Evolutionary conservation across 2,888 invertebrate genomes (phyloP).

Genomic region (Chydorus sphaericus): DNA sequence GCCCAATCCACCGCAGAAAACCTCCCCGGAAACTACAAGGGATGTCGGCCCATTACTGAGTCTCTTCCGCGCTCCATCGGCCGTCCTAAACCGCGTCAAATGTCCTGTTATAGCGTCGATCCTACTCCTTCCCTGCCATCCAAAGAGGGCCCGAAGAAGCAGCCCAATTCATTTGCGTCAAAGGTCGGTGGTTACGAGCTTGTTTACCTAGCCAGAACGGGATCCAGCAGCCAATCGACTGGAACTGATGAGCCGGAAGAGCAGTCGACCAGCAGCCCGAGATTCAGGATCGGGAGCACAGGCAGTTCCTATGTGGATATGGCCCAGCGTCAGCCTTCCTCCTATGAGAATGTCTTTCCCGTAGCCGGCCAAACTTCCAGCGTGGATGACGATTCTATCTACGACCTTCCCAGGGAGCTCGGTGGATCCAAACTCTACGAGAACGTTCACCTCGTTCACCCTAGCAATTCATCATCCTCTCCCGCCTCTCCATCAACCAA

Average conservation of each 20-base stretch:
- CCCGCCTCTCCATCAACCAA: background rate
- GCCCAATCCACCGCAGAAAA: conserved; percentile 77
- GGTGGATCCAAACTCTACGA: conserved; percentile 4
- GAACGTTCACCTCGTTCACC: conserved; percentile 6
- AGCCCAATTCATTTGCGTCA: background rate
- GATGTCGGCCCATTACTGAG: conserved; percentile 47
- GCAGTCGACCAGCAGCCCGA: background rate
- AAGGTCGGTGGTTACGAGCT: conserved; percentile 36
- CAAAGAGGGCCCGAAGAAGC: background rate
- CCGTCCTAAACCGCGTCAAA: conserved; percentile 1
- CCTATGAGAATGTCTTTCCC: conserved; percentile 19
- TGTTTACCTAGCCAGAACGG: conserved; percentile 45
- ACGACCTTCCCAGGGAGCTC: conserved; percentile 11
- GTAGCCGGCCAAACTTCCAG: conserved; percentile 16
- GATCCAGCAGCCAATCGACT: conserved; percentile 20
- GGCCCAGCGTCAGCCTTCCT: background rate
- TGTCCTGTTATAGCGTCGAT: background rate
- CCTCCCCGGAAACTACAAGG: conserved; percentile 74
- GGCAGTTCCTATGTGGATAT: background rate
- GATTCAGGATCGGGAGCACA: conserved; percentile 8
- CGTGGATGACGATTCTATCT: conserved; percentile 4
- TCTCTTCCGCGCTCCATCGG: conserved; percentile 22
- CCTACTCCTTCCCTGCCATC: background rate
- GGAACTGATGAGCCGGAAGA: background rate
- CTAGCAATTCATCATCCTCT: background rate